These are phyloP conservation scores for Psittacula derbiana DNA, from an alignment of 2,797 vertebrate genomes.

Conservation along the genomic window DNA sequence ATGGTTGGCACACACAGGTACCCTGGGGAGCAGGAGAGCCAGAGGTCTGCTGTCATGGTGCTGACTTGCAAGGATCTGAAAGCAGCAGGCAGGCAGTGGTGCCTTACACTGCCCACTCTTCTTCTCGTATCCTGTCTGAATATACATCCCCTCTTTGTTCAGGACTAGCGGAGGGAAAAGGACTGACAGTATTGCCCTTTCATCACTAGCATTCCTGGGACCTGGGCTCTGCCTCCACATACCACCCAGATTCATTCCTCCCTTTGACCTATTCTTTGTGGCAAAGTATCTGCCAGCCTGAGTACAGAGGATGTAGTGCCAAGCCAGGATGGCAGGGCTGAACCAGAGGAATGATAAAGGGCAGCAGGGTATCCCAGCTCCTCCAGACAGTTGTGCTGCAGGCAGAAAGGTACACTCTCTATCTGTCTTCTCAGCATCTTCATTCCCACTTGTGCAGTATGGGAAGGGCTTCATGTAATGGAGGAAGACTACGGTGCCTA, in stretches of 20 bases:
- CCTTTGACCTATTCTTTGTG: background rate
- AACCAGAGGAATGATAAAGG: background rate
- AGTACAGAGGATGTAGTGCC: background rate
- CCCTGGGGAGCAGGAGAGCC: background rate
- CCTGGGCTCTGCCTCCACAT: background rate
- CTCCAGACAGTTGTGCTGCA: background rate
- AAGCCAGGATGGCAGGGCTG: background rate
- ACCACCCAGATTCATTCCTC: background rate
- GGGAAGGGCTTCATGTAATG: background rate
- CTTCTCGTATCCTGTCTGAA: background rate
- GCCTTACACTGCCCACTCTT: background rate
- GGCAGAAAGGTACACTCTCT: background rate
- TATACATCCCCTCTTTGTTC: background rate
- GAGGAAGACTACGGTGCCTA: background rate
- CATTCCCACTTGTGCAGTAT: background rate
- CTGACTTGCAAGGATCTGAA: background rate
- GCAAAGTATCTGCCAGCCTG: background rate
- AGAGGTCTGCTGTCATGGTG: background rate
- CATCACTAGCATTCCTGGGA: background rate
- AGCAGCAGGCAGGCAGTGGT: background rate
- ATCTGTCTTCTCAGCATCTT: background rate
- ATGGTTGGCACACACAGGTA: background rate
- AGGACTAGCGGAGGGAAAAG: background rate
- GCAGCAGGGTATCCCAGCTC: background rate
- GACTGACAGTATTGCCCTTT: constrained; percentile 21